A percentile compares a stretch with the other conserved stretches of the same genome.
phyloP scores from a whole-genome alignment of 2,888 invertebrate genomes.

The Salpingus planirostris region DNA sequence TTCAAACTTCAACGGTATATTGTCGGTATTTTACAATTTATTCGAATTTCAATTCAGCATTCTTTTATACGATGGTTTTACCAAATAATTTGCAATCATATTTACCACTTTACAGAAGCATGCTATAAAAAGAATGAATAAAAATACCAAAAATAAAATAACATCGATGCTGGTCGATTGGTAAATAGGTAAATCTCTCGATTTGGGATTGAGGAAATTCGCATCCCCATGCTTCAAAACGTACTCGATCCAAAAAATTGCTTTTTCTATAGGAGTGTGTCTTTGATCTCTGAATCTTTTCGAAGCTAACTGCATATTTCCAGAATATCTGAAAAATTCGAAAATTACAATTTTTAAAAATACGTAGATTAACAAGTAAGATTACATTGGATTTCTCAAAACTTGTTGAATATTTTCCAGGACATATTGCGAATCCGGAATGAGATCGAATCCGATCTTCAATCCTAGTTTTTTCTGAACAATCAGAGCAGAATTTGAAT shows the following conservation, averaged over 20 bases:
- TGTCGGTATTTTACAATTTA: no score
- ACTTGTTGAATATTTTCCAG: conserved; percentile 19
- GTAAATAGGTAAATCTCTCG: background rate
- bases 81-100: no score
- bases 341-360: no score
- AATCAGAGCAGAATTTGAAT: conserved; percentile 26
- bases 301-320: conserved; percentile 15
- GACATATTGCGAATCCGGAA: no score
- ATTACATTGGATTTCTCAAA: conserved; percentile 18
- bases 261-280: conserved; percentile 16
- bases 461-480: conserved; percentile 22
- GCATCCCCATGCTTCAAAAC: conserved; percentile 17
- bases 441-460: conserved; percentile 16
- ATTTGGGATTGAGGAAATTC: conserved; percentile 9
- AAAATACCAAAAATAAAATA: background rate
- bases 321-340: conserved; percentile 14
- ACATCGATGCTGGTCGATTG: background rate
- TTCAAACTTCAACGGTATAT: no score
- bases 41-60: no score
- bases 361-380: background rate
- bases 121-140: background rate
- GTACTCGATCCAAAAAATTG: conserved; percentile 19
- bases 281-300: conserved; percentile 14
- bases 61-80: no score
- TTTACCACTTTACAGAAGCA: no score